Conservation (phyloP, 1,140 invertebrate genomes). For the Coenobita brevimanus region DNA sequence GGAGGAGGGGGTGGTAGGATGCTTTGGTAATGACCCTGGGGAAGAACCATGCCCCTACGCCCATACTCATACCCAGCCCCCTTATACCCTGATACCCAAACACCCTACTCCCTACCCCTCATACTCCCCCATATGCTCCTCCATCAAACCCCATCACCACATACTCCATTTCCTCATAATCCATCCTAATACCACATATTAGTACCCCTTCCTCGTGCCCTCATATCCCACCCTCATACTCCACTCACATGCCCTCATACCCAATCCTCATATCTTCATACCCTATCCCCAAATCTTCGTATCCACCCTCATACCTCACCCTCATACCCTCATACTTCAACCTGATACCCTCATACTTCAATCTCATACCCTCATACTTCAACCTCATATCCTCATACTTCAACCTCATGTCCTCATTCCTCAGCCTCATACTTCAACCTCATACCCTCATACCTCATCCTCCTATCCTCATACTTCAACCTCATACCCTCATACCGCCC, state of each 20-base stretch:
- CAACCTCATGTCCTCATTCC: too few species aligned
- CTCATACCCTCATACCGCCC: not conserved
- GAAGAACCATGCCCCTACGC: not conserved
- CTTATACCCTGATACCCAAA: not conserved
- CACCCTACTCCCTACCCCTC: not conserved
- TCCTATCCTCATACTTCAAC: not conserved
- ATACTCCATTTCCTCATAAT: not conserved
- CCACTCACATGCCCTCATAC: not conserved
- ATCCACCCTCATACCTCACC: not conserved
- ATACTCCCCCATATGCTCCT: not conserved
- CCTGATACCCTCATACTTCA: not conserved
- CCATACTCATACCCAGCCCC: not conserved
- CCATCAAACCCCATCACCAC: not conserved
- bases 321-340: not conserved
- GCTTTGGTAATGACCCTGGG: too few species aligned
- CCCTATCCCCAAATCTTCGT: not conserved
- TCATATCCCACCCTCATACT: not conserved
- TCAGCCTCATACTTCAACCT: too few species aligned
- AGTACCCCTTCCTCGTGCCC: not conserved
- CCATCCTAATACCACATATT: not conserved
- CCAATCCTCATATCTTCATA: not conserved
- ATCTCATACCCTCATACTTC: not conserved
- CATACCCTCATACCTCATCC: too few species aligned
- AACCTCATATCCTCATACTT: not conserved
- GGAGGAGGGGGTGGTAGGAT: too few species aligned